Evolutionary conservation across 2,113 vertebrate genomes (phyloP).

Genomic region (Megalops atlanticus): DNA sequence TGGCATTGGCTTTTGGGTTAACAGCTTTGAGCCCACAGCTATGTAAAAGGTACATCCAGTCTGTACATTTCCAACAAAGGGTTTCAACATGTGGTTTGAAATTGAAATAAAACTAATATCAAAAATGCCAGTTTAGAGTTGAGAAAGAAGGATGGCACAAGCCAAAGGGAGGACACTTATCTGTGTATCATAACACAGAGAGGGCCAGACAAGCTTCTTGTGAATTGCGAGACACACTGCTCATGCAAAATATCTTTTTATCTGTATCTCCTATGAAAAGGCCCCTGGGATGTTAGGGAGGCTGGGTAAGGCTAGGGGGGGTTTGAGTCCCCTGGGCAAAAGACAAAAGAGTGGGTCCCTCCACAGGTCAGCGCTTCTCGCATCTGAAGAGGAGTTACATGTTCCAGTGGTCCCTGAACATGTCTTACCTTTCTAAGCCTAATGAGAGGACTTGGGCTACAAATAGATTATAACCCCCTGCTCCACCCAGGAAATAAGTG

Average conservation of each 20-base stretch:
- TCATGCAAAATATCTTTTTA: neutral
- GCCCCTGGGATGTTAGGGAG: neutral
- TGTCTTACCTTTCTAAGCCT: neutral
- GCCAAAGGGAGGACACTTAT: neutral
- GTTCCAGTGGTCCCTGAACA: slow-evolving; percentile 1
- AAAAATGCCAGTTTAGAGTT: neutral
- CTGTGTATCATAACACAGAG: too few species aligned
- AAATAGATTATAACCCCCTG: neutral
- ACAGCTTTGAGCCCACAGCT: neutral
- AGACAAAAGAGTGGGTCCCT: neutral
- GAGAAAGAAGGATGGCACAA: neutral
- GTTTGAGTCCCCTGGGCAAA: neutral
- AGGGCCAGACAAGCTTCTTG: neutral
- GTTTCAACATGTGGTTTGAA: neutral
- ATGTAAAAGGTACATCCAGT: neutral
- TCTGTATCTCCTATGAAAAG: neutral
- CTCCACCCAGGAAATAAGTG: neutral
- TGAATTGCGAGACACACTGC: neutral
- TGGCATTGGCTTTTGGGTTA: neutral
- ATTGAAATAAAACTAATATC: neutral
- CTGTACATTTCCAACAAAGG: neutral
- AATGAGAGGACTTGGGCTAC: neutral
- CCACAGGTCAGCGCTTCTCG: slow-evolving; percentile 15
- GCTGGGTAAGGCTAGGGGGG: neutral
- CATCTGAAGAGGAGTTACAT: neutral